A percentile compares a stretch with the other conserved stretches of the same genome.
Conservation (phyloP, 2,113 vertebrate species). For the Elephantulus edwardii region DNA sequence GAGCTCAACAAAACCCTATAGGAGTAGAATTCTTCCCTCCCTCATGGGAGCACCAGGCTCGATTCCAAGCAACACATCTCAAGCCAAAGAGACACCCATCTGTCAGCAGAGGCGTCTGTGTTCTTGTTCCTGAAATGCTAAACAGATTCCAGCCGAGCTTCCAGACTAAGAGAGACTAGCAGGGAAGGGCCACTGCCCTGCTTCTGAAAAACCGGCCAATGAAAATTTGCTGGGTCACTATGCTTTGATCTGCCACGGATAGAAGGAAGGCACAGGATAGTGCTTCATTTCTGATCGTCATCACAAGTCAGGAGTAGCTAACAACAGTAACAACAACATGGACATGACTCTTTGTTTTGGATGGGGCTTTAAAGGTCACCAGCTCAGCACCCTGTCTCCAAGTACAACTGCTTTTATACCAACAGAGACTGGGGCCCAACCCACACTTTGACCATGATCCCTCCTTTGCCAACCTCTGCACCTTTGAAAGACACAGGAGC, state of each 20-base stretch:
- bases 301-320: background rate
- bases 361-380: background rate
- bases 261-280: background rate
- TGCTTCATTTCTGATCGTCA: background rate
- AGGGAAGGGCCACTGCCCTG: background rate
- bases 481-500: background rate
- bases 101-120: background rate
- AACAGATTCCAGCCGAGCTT: background rate
- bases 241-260: background rate
- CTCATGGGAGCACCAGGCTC: background rate
- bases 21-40: background rate
- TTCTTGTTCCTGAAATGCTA: background rate
- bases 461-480: background rate
- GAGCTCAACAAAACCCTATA: background rate
- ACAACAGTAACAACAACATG: background rate
- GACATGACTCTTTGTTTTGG: background rate
- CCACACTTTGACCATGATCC: background rate
- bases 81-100: background rate
- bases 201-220: background rate
- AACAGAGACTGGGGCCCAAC: background rate
- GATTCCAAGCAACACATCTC: background rate
- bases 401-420: background rate
- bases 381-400: background rate
- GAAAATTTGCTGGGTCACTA: background rate
- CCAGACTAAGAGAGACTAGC: background rate